phyloP scores from a whole-genome alignment of 2,888 invertebrate species.

The Leptinotarsa haldemani region DNA sequence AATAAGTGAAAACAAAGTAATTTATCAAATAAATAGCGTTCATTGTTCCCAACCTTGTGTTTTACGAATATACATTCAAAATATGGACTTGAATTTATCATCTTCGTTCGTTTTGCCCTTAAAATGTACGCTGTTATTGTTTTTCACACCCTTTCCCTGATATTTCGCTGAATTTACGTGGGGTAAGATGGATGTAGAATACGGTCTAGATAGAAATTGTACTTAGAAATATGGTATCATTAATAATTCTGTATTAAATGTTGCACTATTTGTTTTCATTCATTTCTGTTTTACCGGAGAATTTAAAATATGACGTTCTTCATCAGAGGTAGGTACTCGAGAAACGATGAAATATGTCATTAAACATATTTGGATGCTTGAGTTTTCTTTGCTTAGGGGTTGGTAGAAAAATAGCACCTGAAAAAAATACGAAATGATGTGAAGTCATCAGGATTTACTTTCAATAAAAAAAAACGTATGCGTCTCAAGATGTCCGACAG shows the following conservation, averaged over 20 bases:
- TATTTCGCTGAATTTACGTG: slow-evolving; percentile 38
- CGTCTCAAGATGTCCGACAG: too few relatives aligned
- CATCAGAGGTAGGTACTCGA: slow-evolving; percentile 46
- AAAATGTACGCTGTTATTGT: slow-evolving; percentile 58
- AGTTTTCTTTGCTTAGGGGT: background rate
- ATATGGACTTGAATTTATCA: slow-evolving; percentile 65
- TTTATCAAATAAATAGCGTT: slow-evolving; percentile 66
- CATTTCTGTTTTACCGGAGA: slow-evolving; percentile 58
- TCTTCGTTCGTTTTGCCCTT: slow-evolving; percentile 62
- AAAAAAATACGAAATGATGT: background rate
- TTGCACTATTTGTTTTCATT: slow-evolving; percentile 65
- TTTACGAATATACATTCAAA: slow-evolving; percentile 61
- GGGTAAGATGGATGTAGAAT: slow-evolving; percentile 48
- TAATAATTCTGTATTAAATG: slow-evolving; percentile 65
- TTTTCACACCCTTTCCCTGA: slow-evolving; percentile 57
- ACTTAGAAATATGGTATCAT: slow-evolving; percentile 63
- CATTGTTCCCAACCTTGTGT: slow-evolving; percentile 63
- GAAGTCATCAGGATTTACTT: too few relatives aligned
- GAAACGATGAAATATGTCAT: background rate
- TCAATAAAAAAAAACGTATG: too few relatives aligned
- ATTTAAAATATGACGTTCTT: slow-evolving; percentile 59
- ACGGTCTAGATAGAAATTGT: slow-evolving; percentile 56
- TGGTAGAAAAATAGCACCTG: background rate
- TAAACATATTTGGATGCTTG: background rate
- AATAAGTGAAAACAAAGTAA: slow-evolving; percentile 64